Percentiles rank a stretch among this genome's conserved stretches.
Evolutionary conservation across 2,797 vertebrate species (phyloP).

Genomic region (Molossus molossus): DNA sequence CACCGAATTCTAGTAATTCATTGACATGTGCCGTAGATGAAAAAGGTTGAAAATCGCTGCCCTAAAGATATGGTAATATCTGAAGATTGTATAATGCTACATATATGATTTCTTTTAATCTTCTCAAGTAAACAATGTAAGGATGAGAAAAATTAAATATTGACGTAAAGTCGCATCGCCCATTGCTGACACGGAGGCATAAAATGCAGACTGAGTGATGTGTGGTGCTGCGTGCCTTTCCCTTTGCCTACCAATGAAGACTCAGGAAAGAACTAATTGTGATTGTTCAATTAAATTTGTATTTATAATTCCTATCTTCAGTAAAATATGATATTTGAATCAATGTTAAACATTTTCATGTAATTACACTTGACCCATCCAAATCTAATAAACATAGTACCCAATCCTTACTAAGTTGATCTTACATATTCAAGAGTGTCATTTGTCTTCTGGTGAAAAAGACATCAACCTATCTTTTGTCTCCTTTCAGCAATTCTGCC

Average conservation of each 20-base stretch:
- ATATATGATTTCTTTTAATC: conserved; percentile 19
- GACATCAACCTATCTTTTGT: conserved; percentile 3
- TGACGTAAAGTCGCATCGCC: background rate
- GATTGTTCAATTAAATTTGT: conserved; percentile 7
- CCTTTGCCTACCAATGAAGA: background rate
- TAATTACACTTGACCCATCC: background rate
- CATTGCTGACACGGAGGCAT: background rate
- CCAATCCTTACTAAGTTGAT: background rate
- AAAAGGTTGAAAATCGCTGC: background rate
- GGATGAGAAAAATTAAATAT: conserved; percentile 50
- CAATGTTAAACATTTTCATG: conserved; percentile 48
- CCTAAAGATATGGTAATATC: background rate
- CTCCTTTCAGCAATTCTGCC: conserved; percentile 7
- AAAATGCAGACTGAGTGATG: background rate
- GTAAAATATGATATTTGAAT: conserved; percentile 31
- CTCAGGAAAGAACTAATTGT: background rate
- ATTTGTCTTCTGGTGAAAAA: conserved; percentile 44
- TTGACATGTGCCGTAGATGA: background rate
- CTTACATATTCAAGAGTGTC: background rate
- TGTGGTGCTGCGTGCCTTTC: background rate
- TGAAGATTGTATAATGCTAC: background rate
- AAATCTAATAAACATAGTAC: conserved; percentile 35
- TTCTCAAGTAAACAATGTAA: conserved; percentile 49
- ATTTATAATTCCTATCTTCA: conserved; percentile 49
- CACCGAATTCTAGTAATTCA: background rate